Evolutionary conservation across 2,797 vertebrate genomes (phyloP).

Genomic region (Notolepis coatsorum): DNA sequence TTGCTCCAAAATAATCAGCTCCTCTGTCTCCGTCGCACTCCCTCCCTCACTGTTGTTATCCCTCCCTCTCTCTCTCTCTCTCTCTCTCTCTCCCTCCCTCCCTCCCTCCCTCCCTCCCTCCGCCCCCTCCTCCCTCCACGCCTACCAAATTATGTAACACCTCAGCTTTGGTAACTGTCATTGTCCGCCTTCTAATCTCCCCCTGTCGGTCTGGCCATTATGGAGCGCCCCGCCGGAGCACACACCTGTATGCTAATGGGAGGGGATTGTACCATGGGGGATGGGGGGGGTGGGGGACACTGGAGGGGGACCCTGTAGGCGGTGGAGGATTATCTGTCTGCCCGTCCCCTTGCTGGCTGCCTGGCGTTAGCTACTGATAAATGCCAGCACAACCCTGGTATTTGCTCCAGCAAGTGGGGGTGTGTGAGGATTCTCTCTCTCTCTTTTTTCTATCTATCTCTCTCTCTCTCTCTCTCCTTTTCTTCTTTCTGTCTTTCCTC

Average conservation of each 20-base stretch:
- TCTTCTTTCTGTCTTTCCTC: conserved; percentile 22
- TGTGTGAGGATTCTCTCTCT: conserved; percentile 75
- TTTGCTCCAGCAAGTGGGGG: conserved; percentile 74
- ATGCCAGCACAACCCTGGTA: conserved; percentile 75
- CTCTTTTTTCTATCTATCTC: conserved; percentile 37
- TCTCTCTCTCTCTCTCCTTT: conserved; percentile 35
- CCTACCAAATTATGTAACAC: conserved; percentile 63
- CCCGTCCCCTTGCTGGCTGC: conserved; percentile 54
- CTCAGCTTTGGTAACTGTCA: conserved; percentile 50
- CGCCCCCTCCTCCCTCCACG: conserved; percentile 14
- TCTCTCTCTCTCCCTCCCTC: neutral
- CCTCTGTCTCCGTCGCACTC: conserved; percentile 19
- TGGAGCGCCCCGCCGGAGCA: conserved; percentile 45
- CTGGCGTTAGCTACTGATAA: conserved; percentile 71
- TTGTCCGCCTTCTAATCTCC: conserved; percentile 46
- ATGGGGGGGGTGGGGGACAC: conserved; percentile 44
- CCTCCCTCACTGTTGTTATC: conserved; percentile 20
- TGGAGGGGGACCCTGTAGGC: conserved; percentile 52
- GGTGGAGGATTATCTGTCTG: conserved; percentile 50
- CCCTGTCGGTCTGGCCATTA: conserved; percentile 26
- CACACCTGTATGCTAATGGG: conserved; percentile 76
- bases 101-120: conserved; percentile 7
- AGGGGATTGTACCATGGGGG: conserved; percentile 59
- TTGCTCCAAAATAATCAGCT: conserved; percentile 47
- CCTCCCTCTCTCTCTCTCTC: conserved; percentile 7